These are phyloP conservation scores for Lepisosteus oculatus DNA, from an alignment of 2,113 vertebrate species.

Conservation along the genomic window DNA sequence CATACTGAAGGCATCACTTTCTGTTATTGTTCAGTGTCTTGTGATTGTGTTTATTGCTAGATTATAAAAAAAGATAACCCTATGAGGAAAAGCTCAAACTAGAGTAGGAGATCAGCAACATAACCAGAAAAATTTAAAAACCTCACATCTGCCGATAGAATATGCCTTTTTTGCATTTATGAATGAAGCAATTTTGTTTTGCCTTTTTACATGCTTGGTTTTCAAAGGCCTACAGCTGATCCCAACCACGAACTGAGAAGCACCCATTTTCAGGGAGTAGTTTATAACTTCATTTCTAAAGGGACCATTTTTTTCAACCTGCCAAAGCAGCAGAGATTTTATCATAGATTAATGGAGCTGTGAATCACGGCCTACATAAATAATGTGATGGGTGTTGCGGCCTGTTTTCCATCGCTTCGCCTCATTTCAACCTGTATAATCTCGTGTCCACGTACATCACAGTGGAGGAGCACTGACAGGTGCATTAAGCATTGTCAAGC, in stretches of 20 bases:
- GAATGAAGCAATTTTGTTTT: constrained; percentile 12
- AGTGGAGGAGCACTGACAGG: constrained; percentile 54
- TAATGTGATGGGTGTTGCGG: constrained; percentile 43
- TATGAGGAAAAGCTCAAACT: too few relatives aligned
- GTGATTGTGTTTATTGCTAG: too few relatives aligned
- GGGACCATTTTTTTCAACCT: constrained; percentile 13
- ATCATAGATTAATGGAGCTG: constrained; percentile 52
- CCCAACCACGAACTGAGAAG: background rate
- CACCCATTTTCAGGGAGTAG: constrained; percentile 15
- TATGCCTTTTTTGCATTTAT: background rate
- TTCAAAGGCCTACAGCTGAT: background rate
- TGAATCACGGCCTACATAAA: constrained; percentile 51
- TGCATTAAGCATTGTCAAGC: constrained; percentile 58
- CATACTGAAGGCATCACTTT: too few relatives aligned
- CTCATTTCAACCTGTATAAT: constrained; percentile 60
- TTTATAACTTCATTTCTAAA: constrained; percentile 45
- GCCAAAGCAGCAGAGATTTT: constrained; percentile 47
- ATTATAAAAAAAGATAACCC: too few relatives aligned
- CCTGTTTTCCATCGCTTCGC: constrained; percentile 40
- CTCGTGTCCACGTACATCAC: constrained; percentile 32
- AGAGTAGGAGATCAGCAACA: too few relatives aligned
- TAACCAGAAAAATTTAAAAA: too few relatives aligned
- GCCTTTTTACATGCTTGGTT: too few relatives aligned
- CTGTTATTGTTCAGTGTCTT: too few relatives aligned
- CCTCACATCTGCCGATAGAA: too few relatives aligned